phyloP scores from a whole-genome alignment of 2,888 invertebrate genomes.

The Teleogryllus oceanicus region DNA sequence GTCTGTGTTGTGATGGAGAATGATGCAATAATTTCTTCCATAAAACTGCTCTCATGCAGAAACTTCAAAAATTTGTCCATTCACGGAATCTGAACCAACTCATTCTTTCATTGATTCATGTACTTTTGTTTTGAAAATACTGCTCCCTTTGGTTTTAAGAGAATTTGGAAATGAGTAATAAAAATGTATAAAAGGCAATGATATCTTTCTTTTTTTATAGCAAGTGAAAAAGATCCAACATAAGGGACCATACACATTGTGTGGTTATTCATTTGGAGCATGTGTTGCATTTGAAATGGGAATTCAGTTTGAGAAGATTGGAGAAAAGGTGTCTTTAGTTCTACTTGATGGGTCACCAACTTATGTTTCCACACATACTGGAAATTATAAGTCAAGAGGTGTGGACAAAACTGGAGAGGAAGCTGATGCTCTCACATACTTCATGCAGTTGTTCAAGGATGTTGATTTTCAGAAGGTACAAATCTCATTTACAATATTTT shows the following conservation, averaged over 20 bases:
- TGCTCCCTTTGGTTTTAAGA: too few relatives aligned
- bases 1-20: too few relatives aligned
- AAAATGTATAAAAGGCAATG: constrained; percentile 47
- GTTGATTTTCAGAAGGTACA: constrained; percentile 67
- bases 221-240: constrained; percentile 74
- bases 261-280: constrained; percentile 95
- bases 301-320: constrained; percentile 67
- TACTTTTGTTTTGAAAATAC: too few relatives aligned
- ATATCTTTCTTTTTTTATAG: constrained; percentile 41
- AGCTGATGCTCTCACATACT: constrained; percentile 70
- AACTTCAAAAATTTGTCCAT: too few relatives aligned
- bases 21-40: too few relatives aligned
- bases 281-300: constrained; percentile 95
- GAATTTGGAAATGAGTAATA: too few relatives aligned
- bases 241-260: constrained; percentile 78
- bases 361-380: constrained; percentile 73
- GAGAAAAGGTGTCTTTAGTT: constrained; percentile 59
- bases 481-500: too few relatives aligned
- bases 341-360: constrained; percentile 88
- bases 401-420: constrained; percentile 57
- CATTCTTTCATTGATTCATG: too few relatives aligned
- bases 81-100: too few relatives aligned
- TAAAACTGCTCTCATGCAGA: too few relatives aligned
- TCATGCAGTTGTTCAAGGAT: constrained; percentile 74
- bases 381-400: constrained; percentile 59